Conservation (phyloP, 2,113 vertebrate species). For the Fregetta grallaria region DNA sequence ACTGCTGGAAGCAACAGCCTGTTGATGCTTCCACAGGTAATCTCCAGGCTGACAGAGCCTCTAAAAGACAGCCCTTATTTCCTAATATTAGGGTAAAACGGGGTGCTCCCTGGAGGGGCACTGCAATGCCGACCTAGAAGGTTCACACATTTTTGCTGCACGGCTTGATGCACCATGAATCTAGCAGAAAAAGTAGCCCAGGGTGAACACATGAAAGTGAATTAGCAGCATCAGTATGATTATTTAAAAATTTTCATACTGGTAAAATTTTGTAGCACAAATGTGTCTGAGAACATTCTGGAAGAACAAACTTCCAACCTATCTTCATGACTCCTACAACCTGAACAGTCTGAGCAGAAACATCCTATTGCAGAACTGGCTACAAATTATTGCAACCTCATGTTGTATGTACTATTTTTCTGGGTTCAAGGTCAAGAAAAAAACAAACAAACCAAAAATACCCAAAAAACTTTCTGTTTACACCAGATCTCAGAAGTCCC, state of each 20-base stretch:
- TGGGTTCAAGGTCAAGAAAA: background rate
- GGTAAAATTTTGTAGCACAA: background rate
- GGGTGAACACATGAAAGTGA: background rate
- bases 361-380: background rate
- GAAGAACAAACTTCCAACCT: background rate
- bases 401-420: background rate
- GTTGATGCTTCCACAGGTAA: background rate
- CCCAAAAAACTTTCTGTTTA: background rate
- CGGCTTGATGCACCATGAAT: background rate
- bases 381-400: background rate
- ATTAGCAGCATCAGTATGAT: background rate
- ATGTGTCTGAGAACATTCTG: background rate
- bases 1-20: background rate
- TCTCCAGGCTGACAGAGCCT: background rate
- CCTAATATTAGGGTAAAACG: rapidly evolving
- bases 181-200: background rate
- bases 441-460: background rate
- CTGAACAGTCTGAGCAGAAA: background rate
- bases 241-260: background rate
- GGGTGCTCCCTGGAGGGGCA: background rate
- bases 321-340: background rate
- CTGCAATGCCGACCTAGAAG: background rate
- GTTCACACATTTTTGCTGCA: background rate
- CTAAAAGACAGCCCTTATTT: background rate
- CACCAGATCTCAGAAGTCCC: background rate